Percentiles rank a stretch among this genome's conserved stretches.
Evolutionary conservation across 2,888 invertebrate genomes (phyloP).

Genomic region (Ectemnius cavifrons): DNA sequence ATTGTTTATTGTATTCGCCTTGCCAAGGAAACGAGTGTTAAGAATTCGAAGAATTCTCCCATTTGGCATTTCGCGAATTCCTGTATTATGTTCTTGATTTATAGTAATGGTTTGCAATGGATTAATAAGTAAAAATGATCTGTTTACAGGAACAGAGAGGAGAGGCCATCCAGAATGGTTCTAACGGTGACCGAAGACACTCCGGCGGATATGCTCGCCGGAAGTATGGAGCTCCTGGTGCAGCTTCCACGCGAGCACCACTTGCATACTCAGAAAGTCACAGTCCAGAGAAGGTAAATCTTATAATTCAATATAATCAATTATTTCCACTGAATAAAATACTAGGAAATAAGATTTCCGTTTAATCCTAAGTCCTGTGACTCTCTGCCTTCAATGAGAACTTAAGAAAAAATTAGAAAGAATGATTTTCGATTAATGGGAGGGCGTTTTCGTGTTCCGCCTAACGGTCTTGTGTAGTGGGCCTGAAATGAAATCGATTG

Average conservation of each 20-base stretch:
- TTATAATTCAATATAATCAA: background rate
- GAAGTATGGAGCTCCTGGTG: conserved; percentile 84
- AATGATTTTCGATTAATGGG: too few species aligned
- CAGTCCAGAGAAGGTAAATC: conserved; percentile 73
- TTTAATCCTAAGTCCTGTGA: background rate
- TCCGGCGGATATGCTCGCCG: conserved; percentile 84
- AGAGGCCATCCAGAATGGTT: conserved; percentile 74
- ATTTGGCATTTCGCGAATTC: too few species aligned
- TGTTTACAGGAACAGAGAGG: conserved; percentile 69
- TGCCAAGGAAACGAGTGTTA: too few species aligned
- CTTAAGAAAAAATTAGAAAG: too few species aligned
- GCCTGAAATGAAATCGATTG: conserved; percentile 23
- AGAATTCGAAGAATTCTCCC: too few species aligned
- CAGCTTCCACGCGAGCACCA: conserved; percentile 80
- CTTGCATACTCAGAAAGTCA: conserved; percentile 72
- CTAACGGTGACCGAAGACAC: conserved; percentile 83
- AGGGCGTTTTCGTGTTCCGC: background rate
- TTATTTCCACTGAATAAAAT: background rate
- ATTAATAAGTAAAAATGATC: too few species aligned
- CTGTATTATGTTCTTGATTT: too few species aligned
- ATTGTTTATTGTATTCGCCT: too few species aligned
- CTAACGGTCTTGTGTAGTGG: conserved; percentile 18
- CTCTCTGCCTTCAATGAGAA: too few species aligned
- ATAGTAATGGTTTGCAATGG: too few species aligned
- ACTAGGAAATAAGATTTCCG: conserved; percentile 4